Evolutionary conservation across 2,113 vertebrate genomes (phyloP), one percentile per base, ranked within the genome.

Genomic region (Scytalopus superciliaris): DNA sequence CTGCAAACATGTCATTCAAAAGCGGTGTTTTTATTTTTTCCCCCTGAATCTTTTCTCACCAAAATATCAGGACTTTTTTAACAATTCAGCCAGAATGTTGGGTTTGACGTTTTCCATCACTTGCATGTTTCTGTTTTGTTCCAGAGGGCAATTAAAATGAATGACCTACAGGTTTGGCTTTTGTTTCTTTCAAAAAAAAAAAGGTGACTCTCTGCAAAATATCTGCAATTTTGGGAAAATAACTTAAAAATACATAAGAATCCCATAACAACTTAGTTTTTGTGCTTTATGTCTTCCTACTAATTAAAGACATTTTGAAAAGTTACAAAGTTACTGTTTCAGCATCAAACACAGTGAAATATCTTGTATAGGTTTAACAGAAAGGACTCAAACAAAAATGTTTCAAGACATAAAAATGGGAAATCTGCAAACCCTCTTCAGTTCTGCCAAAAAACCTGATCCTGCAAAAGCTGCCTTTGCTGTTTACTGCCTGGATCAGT

Each of bases 121-220:
- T 91, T 89, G 23, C 40, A 44, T 70, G 52, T 95, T 96, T 96
- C 87, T 85, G 52, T 22, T 93, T 84, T 91, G 62, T 93, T 91
- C 85, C 82, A 96, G 72, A 84, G 75, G 60, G 79, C 72, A 95
- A 96, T 95, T 91, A 95, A 95, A 94, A 77, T 13, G 72, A 94
- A 91, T 74, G 87, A 96, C 79, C 90, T 86, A 42, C 72, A 94
- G 75, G 35, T 95, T 79, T 73, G 63, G 11, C 6, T 2, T 90
- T 96, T 96, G 78, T 70, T 96, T 96, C 59, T 82, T 92, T 49
- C 56, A 1, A 84, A 79, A 94, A 84, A 79, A 94, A 47, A 3
- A 80, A 47, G 2, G 7, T 74, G 76, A 44, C 50, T 55, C 39
- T 53, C 39, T 50, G 67, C 50, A 82, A 94, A 89, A 59, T 31